Base-by-base conservation (phyloP, 2,888 invertebrate genomes). In the Osedax frankpressi region DNA sequence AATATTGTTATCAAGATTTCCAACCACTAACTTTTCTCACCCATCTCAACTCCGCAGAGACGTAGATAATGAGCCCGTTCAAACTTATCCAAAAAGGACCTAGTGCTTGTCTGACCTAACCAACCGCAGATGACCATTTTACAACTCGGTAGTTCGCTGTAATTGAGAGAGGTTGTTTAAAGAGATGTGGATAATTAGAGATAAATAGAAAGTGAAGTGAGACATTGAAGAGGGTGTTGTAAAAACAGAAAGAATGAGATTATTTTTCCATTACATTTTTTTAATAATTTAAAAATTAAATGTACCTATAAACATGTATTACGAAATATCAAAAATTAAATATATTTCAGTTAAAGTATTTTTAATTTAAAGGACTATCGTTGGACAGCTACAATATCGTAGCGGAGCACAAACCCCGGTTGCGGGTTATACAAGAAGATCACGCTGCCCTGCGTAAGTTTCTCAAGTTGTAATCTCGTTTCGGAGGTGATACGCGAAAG, bases 1-100 rank as follows among this genome's bases (percentile, higher is more conserved):
- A n/a, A n/a, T n/a, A n/a, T n/a, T n/a, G n/a, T n/a, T n/a, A n/a
- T n/a, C n/a, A n/a, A n/a, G n/a, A n/a, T n/a, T n/a, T n/a, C n/a
- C n/a, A n/a, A n/a, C 19, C 44, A 44, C 44, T 44, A 44, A 44
- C 44, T 44, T 44, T 44, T 44, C 44, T 44, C 44, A 44, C 44
- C 19, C 11, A 19, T 44, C 60, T 95, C 94, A 3, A 90, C 91
- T 0, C 93, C 93, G 77, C 93, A 87, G 65, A 96, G 86, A 11
- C 94, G 85, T 70, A 96, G 85, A 79, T 91, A 91, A 84, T 96
- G 96, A 26, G 93, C 88, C 0, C 93, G 89, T 82, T 93, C 93
- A 74, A 90, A 88, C 29, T 89, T 88, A 28, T 92, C 89, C 30
- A 94, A 91, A 85, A 95, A 96, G 0, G 93, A 93, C 24, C 94